Conservation (phyloP, 2,797 vertebrate species). For the Zenarchopterus dispar region DNA sequence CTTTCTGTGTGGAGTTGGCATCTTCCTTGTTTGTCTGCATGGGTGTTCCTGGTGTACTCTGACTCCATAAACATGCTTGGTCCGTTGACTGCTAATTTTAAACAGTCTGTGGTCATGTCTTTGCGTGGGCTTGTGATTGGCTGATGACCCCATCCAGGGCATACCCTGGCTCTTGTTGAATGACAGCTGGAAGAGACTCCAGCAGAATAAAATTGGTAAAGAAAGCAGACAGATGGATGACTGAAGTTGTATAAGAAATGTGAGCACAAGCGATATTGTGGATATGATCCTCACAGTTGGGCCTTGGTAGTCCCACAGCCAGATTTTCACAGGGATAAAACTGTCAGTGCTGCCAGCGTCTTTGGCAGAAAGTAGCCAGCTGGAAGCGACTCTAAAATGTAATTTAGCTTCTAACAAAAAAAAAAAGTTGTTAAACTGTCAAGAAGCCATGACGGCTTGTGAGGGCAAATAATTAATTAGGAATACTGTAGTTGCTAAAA, state of each 20-base stretch:
- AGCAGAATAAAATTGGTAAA: too few species aligned
- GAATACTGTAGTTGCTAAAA: slow-evolving; percentile 16
- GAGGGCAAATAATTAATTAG: slow-evolving; percentile 19
- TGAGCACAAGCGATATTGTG: slow-evolving; percentile 25
- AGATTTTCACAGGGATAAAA: slow-evolving; percentile 54
- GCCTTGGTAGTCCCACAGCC: slow-evolving; percentile 53
- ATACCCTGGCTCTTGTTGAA: too few species aligned
- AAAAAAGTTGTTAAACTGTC: slow-evolving; percentile 42
- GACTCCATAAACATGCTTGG: too few species aligned
- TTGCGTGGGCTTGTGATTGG: too few species aligned
- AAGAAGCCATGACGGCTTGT: slow-evolving; percentile 19
- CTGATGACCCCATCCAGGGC: too few species aligned
- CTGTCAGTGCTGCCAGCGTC: slow-evolving; percentile 46
- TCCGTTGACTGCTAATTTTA: too few species aligned
- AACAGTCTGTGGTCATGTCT: too few species aligned
- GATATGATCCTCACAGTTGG: slow-evolving; percentile 33
- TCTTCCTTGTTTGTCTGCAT: too few species aligned
- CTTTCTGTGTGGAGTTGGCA: too few species aligned
- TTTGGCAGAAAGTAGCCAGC: slow-evolving; percentile 43
- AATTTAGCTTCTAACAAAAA: slow-evolving; percentile 38
- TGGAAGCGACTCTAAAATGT: slow-evolving; percentile 43
- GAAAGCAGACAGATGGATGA: background rate
- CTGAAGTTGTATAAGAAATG: slow-evolving; percentile 31
- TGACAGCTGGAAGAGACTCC: too few species aligned
- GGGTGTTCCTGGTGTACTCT: too few species aligned